Evolutionary conservation across 2,888 invertebrate species (phyloP), one percentile per base, ranked within the genome.

Genomic region (Lithophane semibrunnea): DNA sequence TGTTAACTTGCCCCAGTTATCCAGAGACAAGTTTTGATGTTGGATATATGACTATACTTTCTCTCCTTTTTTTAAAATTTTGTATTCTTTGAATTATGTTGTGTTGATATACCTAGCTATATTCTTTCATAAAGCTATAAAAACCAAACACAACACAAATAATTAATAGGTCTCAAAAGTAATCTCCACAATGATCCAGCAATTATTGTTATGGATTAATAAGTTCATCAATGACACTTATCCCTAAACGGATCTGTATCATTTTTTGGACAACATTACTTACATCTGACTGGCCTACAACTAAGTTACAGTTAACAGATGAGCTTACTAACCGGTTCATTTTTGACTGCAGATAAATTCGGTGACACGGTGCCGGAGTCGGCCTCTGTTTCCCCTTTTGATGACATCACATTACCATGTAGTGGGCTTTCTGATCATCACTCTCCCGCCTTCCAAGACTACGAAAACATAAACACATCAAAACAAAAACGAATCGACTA

Each of bases 351-450:
- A 86, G 93, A 86, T 86, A 94, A 90, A 91, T 95, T 96, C 79
- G 97, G 97, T 90, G 97, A 97, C 93, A 96, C 94, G 89, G 97
- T 96, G 96, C 97, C 97, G 88, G 97, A 97, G 89, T 97, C 97
- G 94, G 97, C 97, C 94, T 97, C 97, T 91, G 97, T 96, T 95
- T 97, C 97, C 93, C 96, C 96, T 95, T 96, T 96, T 94, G 96
- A 96, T 96, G 97, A 97, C 97, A 97, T 97, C 96, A 96, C 97
- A 96, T 94, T 94, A 94, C 94, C 94, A 95, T 92, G 89, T 94
- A 94, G 93, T 93, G 93, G 92, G 92, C 94, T 93, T 92, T 92
- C 94, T 95, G 95, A 91, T 92, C 96, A 96, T 96, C 95, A 96
- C 96, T 96, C 94, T 95, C 95, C 95, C 95, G 94, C 95, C 94